Evolutionary conservation across 2,797 vertebrate species (phyloP), one percentile per base, ranked within the genome.

Genomic region (Falco columbarius): DNA sequence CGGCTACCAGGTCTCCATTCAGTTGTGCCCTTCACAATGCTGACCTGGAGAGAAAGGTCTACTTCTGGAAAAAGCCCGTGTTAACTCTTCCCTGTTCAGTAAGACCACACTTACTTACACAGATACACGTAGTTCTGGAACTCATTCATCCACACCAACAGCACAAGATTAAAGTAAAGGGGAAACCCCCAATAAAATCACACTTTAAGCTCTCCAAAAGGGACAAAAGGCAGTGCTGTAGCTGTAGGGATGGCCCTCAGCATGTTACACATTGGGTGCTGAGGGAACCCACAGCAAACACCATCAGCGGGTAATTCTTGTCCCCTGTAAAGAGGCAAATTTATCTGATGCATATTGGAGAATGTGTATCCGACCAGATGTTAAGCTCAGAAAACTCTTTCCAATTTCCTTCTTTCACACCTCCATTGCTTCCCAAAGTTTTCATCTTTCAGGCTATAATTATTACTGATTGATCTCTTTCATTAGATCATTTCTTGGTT

Each of bases 221-320:
- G 77, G 51, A n/a, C 58, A 19, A 22, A 47, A 49, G 36, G 59
- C 44, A 77, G 27, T 12, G 6, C 8, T 38, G 68, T 14, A 46
- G 58, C 58, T 79, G 68, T 51, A 52, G 81, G 87, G 40, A 47
- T 34, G 27, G 19, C n/a, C 47, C 21, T 79, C 26, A 29, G 49
- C 30, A 4, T 18, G 44, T 22, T 61, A n/a, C 46, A 4, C 0
- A 0, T 12, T 30, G 21, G 49, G 56, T 44, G 16, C 30, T 0
- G 8, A 68, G 51, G 71, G 54, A 87, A 51, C 42, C 32, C 61
- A 19, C 5, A 15, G 46, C 76, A 61, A 66, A 40, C 30, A 9
- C 20, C n/a, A 5, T 6, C 2, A 0, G 29, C 12, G 20, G 63
- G 44, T 34, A 14, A 75, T 68, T 56, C 54, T 52, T 12, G 0